These are phyloP conservation scores for Elegia similella DNA, from an alignment of 2,888 invertebrate genomes.

Conservation along the genomic window DNA sequence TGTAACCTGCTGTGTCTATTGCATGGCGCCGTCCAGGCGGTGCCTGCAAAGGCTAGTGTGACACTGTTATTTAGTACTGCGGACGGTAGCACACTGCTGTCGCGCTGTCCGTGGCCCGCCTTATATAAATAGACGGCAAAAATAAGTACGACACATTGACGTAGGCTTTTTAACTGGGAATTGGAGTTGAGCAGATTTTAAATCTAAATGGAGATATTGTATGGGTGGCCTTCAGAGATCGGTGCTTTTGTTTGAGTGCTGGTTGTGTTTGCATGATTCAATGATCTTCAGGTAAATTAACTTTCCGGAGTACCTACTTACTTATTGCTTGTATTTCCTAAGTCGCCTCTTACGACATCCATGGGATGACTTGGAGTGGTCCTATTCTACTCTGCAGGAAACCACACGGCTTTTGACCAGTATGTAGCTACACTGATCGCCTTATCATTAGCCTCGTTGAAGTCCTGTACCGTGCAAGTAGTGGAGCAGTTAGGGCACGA, in stretches of 20 bases:
- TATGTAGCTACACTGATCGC: too few species aligned
- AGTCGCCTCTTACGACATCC: too few species aligned
- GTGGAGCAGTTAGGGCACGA: too few species aligned
- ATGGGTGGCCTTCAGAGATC: not conserved
- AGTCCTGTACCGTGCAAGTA: too few species aligned
- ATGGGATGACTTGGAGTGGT: too few species aligned
- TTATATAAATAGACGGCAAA: conserved; percentile 27
- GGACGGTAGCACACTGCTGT: conserved; percentile 67
- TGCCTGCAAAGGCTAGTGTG: conserved; percentile 71
- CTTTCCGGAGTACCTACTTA: too few species aligned
- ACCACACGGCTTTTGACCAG: too few species aligned
- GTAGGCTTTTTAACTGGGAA: conserved; percentile 16
- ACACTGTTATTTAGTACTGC: conserved; percentile 78
- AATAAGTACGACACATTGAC: conserved; percentile 25
- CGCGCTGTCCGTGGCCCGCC: conserved; percentile 37
- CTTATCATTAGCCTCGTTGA: too few species aligned
- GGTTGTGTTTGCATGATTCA: not conserved
- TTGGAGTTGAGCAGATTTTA: conserved; percentile 2
- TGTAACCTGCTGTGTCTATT: conserved; percentile 21
- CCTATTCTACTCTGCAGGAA: too few species aligned
- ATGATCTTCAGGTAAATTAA: too few species aligned
- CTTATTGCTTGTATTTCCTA: too few species aligned
- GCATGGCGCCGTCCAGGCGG: conserved; percentile 53
- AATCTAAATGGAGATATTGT: conserved; percentile 11
- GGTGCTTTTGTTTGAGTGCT: not conserved